These are phyloP conservation scores for Drosophila picticornis DNA, from an alignment of 2,888 invertebrate species.

Conservation along the genomic window DNA sequence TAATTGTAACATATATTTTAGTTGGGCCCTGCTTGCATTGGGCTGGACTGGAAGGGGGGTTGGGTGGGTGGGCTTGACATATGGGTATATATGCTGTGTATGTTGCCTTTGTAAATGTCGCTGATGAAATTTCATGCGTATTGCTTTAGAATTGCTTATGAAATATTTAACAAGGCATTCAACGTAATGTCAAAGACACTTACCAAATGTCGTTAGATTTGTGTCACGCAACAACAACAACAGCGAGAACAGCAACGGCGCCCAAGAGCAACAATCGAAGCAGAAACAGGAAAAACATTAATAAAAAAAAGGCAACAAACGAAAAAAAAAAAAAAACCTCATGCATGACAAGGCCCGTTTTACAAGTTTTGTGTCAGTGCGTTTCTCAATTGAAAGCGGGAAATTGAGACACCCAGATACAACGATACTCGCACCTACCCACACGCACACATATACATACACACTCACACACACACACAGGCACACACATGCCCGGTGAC, in stretches of 20 bases:
- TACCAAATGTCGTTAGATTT: slow-evolving; percentile 63
- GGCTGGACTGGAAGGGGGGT: not conserved
- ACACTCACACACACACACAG: slow-evolving; percentile 16
- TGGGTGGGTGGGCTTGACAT: not conserved
- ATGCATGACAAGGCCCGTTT: slow-evolving; percentile 76
- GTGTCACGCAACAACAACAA: slow-evolving; percentile 62
- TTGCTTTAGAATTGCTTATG: slow-evolving; percentile 60
- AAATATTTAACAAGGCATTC: slow-evolving; percentile 68
- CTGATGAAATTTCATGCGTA: slow-evolving; percentile 32
- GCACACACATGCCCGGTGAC: slow-evolving; percentile 46
- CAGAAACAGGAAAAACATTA: slow-evolving; percentile 71
- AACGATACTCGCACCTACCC: not conserved
- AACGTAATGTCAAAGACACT: slow-evolving; percentile 33
- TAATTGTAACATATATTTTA: slow-evolving; percentile 58
- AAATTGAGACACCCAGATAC: slow-evolving; percentile 13
- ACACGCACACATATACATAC: slow-evolving; percentile 1
- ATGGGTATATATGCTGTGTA: not conserved
- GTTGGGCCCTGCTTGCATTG: not conserved
- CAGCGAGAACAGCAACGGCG: slow-evolving; percentile 20
- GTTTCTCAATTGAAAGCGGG: slow-evolving; percentile 71
- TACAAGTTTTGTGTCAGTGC: slow-evolving; percentile 67
- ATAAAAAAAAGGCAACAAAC: slow-evolving; percentile 61
- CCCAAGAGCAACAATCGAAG: slow-evolving; percentile 44
- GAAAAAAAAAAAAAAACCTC: slow-evolving; percentile 32
- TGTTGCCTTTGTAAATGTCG: not conserved